Evolutionary conservation across 53 echinoderm and acorn worm species (phyloP).

Genomic region (Temnopleurus reevesii): DNA sequence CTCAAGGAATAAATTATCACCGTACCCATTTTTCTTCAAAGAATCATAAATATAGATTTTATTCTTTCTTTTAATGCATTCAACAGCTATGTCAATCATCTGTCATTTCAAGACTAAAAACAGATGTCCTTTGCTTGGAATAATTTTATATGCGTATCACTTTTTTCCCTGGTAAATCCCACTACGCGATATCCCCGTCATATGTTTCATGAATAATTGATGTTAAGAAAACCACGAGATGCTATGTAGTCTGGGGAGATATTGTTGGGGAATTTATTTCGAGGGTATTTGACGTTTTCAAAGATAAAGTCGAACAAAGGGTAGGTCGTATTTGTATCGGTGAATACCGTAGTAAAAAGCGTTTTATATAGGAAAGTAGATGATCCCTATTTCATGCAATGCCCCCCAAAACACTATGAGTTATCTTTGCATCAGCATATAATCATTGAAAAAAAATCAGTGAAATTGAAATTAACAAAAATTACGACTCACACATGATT

Average conservation of each 20-base stretch:
- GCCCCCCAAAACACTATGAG: no score
- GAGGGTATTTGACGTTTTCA: not conserved
- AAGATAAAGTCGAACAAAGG: not conserved
- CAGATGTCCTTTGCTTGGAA: slow-evolving; percentile 6
- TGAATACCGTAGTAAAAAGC: no score
- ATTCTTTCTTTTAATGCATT: not conserved
- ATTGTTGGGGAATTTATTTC: slow-evolving; percentile 1
- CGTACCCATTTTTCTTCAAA: no score
- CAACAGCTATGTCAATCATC: not conserved
- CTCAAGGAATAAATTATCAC: no score
- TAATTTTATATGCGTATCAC: not conserved
- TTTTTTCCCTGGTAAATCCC: slow-evolving; percentile 4
- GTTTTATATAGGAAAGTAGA: no score
- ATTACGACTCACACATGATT: no score
- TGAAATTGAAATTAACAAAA: no score
- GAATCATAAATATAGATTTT: not conserved
- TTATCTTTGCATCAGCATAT: no score
- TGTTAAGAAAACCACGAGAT: slow-evolving; percentile 14
- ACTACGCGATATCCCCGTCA: slow-evolving; percentile 13
- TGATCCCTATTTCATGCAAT: no score
- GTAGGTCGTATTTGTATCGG: no score
- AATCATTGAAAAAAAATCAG: no score
- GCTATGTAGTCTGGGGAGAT: not conserved
- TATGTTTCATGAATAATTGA: slow-evolving; percentile 1
- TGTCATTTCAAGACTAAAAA: not conserved